These are phyloP conservation scores for Temnopleurus reevesii DNA, from an alignment of 53 echinoderm and acorn worm species.

Conservation along the genomic window DNA sequence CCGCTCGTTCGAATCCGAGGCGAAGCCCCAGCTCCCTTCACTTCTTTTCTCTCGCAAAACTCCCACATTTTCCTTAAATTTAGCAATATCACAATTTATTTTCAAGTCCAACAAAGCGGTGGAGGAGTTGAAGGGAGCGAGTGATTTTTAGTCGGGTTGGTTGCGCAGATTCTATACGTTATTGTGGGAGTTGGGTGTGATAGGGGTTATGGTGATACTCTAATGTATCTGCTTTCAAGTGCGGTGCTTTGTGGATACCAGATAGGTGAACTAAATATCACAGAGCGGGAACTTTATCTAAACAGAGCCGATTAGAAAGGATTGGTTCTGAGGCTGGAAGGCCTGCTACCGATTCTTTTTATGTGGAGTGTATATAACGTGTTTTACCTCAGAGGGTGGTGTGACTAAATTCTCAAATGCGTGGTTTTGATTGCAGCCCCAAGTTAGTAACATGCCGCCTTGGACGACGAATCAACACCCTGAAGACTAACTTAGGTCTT, in stretches of 20 bases:
- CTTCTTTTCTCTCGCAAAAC: background rate
- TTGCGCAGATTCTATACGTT: background rate
- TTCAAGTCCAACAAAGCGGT: background rate
- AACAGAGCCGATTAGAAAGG: conserved; percentile 58
- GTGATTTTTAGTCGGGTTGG: conserved; percentile 17
- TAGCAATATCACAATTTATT: conserved; percentile 28
- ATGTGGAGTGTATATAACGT: conserved; percentile 29
- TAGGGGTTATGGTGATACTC: conserved; percentile 44
- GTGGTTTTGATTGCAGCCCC: conserved; percentile 39
- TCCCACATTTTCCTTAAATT: background rate
- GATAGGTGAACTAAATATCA: conserved; percentile 37
- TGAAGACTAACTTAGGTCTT: background rate
- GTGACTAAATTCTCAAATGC: conserved; percentile 25
- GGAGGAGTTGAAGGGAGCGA: background rate
- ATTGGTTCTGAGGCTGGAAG: conserved; percentile 26
- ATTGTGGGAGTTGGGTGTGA: conserved; percentile 28
- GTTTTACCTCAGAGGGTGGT: background rate
- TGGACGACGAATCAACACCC: conserved; percentile 18
- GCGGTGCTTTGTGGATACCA: conserved; percentile 51
- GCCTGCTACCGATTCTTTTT: background rate
- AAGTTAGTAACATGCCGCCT: conserved; percentile 29
- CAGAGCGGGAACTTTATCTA: conserved; percentile 33
- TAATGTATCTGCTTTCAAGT: conserved; percentile 48
- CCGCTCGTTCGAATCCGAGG: conserved; percentile 26
- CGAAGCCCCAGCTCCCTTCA: background rate